A percentile compares a stretch with the other conserved stretches of the same genome.
Conservation (phyloP, 1,140 invertebrate genomes). For the Tetranychus urticae region DNA sequence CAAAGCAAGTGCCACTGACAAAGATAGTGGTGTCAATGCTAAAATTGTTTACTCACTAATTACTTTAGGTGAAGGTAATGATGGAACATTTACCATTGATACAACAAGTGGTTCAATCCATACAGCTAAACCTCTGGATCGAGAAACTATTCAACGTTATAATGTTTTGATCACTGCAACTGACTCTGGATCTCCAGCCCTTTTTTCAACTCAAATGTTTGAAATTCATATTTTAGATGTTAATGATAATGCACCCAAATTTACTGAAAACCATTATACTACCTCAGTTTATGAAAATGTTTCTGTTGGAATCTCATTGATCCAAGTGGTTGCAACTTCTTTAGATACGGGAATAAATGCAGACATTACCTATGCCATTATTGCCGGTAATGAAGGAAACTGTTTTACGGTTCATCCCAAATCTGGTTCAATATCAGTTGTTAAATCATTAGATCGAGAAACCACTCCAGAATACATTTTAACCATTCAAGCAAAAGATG, state of each 20-base stretch:
- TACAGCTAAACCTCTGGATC: conserved; percentile 50
- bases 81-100: conserved; percentile 62
- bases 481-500: not conserved
- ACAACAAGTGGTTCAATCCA: conserved; percentile 67
- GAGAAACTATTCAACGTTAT: conserved; percentile 75
- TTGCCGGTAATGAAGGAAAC: no score
- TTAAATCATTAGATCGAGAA: not conserved
- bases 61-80: conserved; percentile 26
- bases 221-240: conserved; percentile 83
- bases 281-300: conserved; percentile 71
- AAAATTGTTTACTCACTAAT: conserved; percentile 41
- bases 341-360: conserved; percentile 82
- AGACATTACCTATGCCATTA: conserved; percentile 50
- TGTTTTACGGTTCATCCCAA: not conserved
- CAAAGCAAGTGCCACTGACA: conserved; percentile 45
- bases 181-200: conserved; percentile 65
- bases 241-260: conserved; percentile 81
- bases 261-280: conserved; percentile 87
- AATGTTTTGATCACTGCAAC: conserved; percentile 57
- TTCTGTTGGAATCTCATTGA: conserved; percentile 59
- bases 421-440: not conserved
- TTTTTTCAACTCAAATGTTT: conserved; percentile 37
- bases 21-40: conserved; percentile 55
- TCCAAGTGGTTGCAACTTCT: conserved; percentile 84
- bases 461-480: not conserved